A percentile compares a stretch with the other conserved stretches of the same genome.
phyloP scores from a whole-genome alignment of 2,113 vertebrate genomes.

The Speoplatyrhinus poulsoni region DNA sequence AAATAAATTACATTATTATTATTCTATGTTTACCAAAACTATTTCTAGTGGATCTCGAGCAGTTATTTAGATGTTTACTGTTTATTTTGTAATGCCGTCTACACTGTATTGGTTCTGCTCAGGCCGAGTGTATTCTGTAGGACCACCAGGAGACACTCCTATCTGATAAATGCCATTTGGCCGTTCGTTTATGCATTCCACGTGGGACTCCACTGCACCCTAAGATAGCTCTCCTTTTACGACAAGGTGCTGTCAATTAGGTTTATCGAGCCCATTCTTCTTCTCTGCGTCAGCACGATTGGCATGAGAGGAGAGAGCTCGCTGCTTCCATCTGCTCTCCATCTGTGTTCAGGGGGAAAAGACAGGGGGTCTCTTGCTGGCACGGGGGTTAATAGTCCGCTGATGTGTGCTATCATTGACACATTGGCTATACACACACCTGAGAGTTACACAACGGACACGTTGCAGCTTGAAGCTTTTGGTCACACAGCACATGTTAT shows the following conservation, averaged over 20 bases:
- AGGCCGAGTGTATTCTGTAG: conserved; percentile 5
- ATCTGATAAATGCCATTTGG: conserved; percentile 43
- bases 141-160: conserved; percentile 16
- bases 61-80: conserved; percentile 18
- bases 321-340: conserved; percentile 59
- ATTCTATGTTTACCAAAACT: no score
- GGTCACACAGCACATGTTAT: background rate
- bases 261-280: conserved; percentile 20
- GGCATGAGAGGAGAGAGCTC: conserved; percentile 22
- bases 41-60: background rate
- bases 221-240: conserved; percentile 35
- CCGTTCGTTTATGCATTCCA: conserved; percentile 47
- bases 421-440: conserved; percentile 27
- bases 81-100: conserved; percentile 34
- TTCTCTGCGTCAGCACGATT: conserved; percentile 28
- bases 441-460: conserved; percentile 5
- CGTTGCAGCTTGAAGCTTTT: background rate
- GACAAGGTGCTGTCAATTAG: conserved; percentile 58
- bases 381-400: conserved; percentile 8
- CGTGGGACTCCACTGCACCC: conserved; percentile 36
- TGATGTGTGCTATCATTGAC: conserved; percentile 4
- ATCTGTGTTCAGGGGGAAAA: conserved; percentile 30
- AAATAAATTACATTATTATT: no score
- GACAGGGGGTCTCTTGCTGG: conserved; percentile 1
- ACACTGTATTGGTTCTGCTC: conserved; percentile 26